Base-by-base conservation (phyloP, 2,888 invertebrate genomes). In the Dynastes tityus region DNA sequence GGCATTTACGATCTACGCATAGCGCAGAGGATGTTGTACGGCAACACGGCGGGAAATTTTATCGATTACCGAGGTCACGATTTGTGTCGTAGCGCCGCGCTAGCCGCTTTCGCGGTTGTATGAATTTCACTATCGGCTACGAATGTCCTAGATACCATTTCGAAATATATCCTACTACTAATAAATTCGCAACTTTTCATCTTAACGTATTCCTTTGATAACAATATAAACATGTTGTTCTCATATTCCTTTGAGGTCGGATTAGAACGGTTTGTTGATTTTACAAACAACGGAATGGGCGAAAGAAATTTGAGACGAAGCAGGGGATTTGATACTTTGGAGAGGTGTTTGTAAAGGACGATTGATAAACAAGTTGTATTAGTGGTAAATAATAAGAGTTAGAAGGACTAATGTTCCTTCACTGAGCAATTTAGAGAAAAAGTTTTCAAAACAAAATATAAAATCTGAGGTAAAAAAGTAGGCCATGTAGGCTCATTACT, bases 21-120 rank as follows among this genome's bases (percentile, higher is more conserved):
- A 68, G 68, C 68, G 68, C 68, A 68, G 55, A 58, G 68, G 51
- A 68, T 51, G 68, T 68, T 68, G 68, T 68, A 29, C 68, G 68
- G 68, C 68, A 68, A 68, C 68, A 68, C 68, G 51, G 68, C 68
- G 27, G 68, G 53, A 51, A 51, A 51, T 68, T 68, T 68, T 68
- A 68, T 68, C 68, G 68, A 68, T 68, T 68, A 49, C 51, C 51
- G 68, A 68, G 68, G 49, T 68, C 68, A 68, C 68, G 51, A 68
- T 68, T 51, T 51, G 68, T 68, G 29, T 68, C 27, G 27, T 51
- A 68, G 68, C 29, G 1, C 63, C 2, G 27, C 63, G 32, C 29
- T 51, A 68, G 68, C 27, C 51, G 68, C 29, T 49, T 68, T 68
- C 49, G 68, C 51, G 51, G 29, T 3, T 68, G 13, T 68, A 29